Evolutionary conservation across 1,140 invertebrate species (phyloP).

Genomic region (Macrosteles quadrilineatus): DNA sequence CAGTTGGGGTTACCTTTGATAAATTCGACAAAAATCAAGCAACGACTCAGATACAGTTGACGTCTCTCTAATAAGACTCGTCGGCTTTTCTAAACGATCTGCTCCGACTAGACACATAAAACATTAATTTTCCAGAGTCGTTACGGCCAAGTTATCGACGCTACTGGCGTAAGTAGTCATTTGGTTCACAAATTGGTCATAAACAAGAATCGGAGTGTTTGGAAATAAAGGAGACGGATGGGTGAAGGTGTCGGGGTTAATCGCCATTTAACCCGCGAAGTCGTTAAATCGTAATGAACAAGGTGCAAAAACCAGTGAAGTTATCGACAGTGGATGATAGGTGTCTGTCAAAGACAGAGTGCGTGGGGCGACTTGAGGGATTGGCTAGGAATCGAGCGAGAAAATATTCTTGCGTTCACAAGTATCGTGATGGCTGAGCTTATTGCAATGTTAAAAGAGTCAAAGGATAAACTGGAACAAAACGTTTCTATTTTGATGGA

Average conservation of each 20-base stretch:
- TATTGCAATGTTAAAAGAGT: no score
- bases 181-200: conserved; percentile 7
- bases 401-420: no score
- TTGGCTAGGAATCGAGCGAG: no score
- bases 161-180: not conserved
- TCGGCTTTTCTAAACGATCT: no score
- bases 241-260: conserved; percentile 14
- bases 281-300: conserved; percentile 25
- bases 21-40: no score
- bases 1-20: no score
- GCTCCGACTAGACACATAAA: not conserved
- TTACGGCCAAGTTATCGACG: not conserved
- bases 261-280: conserved; percentile 17
- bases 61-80: no score
- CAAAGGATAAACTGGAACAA: no score
- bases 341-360: not conserved
- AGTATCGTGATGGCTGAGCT: no score
- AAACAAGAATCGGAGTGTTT: not conserved
- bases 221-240: conserved; percentile 2
- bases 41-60: no score
- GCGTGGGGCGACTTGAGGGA: not conserved
- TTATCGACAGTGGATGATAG: not conserved
- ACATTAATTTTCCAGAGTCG: not conserved
- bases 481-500: no score
- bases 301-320: conserved; percentile 16